A percentile compares a stretch with the other conserved stretches of the same genome.
Evolutionary conservation across 2,113 vertebrate species (phyloP).

Genomic region (Esox niger): DNA sequence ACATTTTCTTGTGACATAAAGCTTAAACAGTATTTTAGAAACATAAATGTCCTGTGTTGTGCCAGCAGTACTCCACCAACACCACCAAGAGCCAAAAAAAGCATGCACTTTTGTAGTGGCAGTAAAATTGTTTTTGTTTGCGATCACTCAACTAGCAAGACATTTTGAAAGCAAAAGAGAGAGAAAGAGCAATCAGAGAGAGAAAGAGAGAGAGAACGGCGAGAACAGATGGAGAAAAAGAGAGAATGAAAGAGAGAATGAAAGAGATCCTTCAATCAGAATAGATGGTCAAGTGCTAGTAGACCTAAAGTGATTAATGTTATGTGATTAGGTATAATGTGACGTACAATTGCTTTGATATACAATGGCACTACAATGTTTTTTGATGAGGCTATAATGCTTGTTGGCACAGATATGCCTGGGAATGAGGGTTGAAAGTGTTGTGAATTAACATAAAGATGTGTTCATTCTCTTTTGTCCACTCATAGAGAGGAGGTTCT

Average conservation of each 20-base stretch:
- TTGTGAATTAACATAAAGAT: neutral
- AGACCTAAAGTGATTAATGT: neutral
- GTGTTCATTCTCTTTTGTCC: neutral
- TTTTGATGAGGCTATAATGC: constrained; percentile 10
- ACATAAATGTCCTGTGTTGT: too few relatives aligned
- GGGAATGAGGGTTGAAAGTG: neutral
- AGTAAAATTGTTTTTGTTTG: constrained; percentile 5
- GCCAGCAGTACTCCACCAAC: too few relatives aligned
- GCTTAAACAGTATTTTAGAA: too few relatives aligned
- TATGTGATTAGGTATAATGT: constrained; percentile 1
- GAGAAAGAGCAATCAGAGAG: too few relatives aligned
- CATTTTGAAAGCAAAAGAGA: constrained; percentile 7
- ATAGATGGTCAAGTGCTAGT: neutral
- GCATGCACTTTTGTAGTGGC: neutral
- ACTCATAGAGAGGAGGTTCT: neutral
- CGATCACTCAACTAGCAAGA: neutral
- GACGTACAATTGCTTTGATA: neutral
- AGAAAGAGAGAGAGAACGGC: neutral
- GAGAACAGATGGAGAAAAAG: too few relatives aligned
- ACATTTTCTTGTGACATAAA: too few relatives aligned
- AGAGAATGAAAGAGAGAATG: neutral
- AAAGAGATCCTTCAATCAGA: neutral
- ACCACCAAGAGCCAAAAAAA: neutral
- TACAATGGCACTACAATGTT: neutral
- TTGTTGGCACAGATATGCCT: constrained; percentile 3